phyloP scores from a whole-genome alignment of 2,888 invertebrate species.

The Odontocolon sp. region DNA sequence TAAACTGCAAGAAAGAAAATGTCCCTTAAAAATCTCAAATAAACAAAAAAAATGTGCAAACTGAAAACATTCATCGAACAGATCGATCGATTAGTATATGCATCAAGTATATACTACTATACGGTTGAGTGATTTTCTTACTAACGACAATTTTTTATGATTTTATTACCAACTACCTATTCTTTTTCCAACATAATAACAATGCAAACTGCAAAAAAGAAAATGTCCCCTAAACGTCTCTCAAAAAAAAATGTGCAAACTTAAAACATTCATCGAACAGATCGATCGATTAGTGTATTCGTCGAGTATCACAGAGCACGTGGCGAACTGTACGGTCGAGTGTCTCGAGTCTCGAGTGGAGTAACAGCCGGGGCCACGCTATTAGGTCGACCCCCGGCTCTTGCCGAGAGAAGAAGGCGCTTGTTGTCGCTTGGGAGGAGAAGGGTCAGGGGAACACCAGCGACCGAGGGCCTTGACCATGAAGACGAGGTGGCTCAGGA shows the following conservation, averaged over 20 bases:
- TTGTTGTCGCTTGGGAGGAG: background rate
- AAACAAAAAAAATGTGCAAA: background rate
- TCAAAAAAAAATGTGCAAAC: background rate
- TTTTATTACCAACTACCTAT: too few species aligned
- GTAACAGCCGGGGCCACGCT: slow-evolving; percentile 30
- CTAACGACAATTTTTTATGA: background rate
- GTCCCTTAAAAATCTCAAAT: background rate
- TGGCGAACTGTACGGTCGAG: background rate
- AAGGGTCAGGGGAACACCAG: slow-evolving; percentile 54
- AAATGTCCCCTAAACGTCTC: background rate
- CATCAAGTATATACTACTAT: background rate
- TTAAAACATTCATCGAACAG: too few species aligned
- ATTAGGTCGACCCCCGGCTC: slow-evolving; percentile 30
- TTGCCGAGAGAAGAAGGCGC: background rate
- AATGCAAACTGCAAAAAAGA: background rate
- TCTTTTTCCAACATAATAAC: background rate
- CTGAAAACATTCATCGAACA: too few species aligned
- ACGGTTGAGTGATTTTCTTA: background rate
- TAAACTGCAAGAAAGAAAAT: background rate
- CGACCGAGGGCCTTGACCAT: slow-evolving; percentile 75
- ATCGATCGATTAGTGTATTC: background rate
- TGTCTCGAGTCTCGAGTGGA: slow-evolving; percentile 17
- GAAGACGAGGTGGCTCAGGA: slow-evolving; percentile 69
- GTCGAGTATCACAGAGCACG: slow-evolving; percentile 5
- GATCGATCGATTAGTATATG: background rate